Evolutionary conservation across 2,888 invertebrate species (phyloP), one percentile per base, ranked within the genome.

Genomic region (Pseudolycoriella hygida): DNA sequence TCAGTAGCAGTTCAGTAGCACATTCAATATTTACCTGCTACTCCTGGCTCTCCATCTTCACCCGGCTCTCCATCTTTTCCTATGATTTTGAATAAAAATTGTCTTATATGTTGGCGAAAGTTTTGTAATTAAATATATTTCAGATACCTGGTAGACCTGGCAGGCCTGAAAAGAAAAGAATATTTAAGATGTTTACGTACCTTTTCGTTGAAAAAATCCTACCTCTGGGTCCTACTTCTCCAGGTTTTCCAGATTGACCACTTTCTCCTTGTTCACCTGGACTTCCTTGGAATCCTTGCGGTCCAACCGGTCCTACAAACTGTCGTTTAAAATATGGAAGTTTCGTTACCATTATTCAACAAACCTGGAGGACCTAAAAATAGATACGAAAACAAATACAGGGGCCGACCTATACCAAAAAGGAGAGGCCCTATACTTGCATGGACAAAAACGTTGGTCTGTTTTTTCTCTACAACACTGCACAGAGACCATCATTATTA

Each of bases 201-300:
- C 4, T 6, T 6, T 6, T 6, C 8, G 25, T 6, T 25, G 8
- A 8, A 25, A 25, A 25, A 25, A n/a, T n/a, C n/a, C 25, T 6
- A 25, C 73, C 73, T 52, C 72, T 59, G 1, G 67, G 60, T 18
- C 73, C 73, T 17, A 30, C 56, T 10, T 62, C 56, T 34, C 76
- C 77, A 1, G 64, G 55, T 3, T 77, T 70, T 1, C 83, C 84
- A 1, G 70, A 64, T 3, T 74, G 64, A 11, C 88, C 88, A 8
- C 73, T 69, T 58, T 87, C 86, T 1, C 87, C 87, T 2, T 81
- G 67, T 52, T 85, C 83, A 40, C 88, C 88, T 49, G 86, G 71
- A 14, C 75, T 19, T 2, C 88, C 86, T 68, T 86, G 85, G 52
- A 87, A 86, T 12, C 88, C 88, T 64, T 83, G 81, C 0, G 84